Percentiles rank a stretch among this genome's conserved stretches.
Evolutionary conservation across 2,888 invertebrate species (phyloP).

Genomic region (Leptogaster cylindrica): DNA sequence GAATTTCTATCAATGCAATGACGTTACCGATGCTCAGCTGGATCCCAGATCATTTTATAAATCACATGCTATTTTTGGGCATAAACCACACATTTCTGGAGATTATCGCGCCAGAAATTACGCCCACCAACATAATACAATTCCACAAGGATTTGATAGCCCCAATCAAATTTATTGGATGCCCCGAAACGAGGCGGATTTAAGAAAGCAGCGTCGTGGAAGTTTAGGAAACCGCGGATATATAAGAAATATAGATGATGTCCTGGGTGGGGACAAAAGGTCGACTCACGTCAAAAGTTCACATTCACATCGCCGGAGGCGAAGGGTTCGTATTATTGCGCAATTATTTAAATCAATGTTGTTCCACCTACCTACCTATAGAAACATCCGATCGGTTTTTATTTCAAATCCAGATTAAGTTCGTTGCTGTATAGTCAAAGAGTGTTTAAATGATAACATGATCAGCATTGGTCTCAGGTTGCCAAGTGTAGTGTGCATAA

Average conservation of each 20-base stretch:
- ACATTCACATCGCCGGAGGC: conserved; percentile 52
- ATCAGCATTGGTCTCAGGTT: no score
- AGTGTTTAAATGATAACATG: no score
- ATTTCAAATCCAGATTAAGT: no score
- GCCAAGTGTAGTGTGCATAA: no score
- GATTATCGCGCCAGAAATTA: conserved; percentile 52
- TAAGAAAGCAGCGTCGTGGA: conserved; percentile 51
- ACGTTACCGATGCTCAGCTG: conserved; percentile 49
- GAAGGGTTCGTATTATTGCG: no score
- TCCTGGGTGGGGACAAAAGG: conserved; percentile 49
- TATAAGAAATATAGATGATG: conserved; percentile 59
- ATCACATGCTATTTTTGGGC: conserved; percentile 57
- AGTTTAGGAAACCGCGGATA: conserved; percentile 52
- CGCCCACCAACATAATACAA: not conserved
- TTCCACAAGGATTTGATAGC: conserved; percentile 10
- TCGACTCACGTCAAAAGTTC: conserved; percentile 36
- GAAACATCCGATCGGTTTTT: no score
- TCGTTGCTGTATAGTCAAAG: no score
- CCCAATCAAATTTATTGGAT: conserved; percentile 57
- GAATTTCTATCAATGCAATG: not conserved
- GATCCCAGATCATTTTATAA: conserved; percentile 59
- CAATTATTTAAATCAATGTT: conserved; percentile 1
- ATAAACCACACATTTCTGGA: conserved; percentile 59
- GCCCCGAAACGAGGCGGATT: conserved; percentile 50
- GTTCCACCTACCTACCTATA: no score